Conservation (phyloP, 1,140 invertebrate species). For the Lepidurus arcticus region DNA sequence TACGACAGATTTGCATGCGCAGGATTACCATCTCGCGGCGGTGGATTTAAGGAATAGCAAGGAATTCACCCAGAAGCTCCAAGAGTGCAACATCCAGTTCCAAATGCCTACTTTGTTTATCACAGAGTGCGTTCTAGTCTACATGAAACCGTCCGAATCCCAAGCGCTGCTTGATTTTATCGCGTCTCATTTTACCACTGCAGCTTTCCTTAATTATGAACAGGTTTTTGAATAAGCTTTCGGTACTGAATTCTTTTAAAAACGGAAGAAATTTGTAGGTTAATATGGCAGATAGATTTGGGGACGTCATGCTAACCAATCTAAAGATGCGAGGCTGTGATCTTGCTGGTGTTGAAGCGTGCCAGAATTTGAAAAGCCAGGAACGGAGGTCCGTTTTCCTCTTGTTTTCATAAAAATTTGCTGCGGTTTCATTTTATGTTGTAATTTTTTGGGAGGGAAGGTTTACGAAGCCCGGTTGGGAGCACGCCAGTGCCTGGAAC, state of each 20-base stretch:
- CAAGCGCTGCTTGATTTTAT: conserved; percentile 69
- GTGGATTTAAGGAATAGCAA: conserved; percentile 75
- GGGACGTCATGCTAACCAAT: conserved; percentile 91
- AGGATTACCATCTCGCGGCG: conserved; percentile 84
- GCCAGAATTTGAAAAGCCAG: conserved; percentile 70
- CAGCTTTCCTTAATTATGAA: conserved; percentile 88
- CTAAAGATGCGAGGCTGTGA: conserved; percentile 75
- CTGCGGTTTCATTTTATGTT: neutral
- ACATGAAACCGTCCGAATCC: conserved; percentile 73
- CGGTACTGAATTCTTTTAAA: neutral
- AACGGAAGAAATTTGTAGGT: conserved; percentile 50
- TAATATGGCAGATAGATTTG: conserved; percentile 90
- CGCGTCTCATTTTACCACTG: conserved; percentile 64
- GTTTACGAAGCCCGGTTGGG: conserved; percentile 68
- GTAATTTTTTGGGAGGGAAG: conserved; percentile 44
- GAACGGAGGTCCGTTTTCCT: conserved; percentile 55
- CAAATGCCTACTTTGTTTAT: conserved; percentile 81
- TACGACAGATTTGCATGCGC: conserved; percentile 79
- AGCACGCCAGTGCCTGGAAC: conserved; percentile 72
- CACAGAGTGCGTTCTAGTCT: conserved; percentile 94
- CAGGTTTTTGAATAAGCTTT: conserved; percentile 52
- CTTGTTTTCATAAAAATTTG: neutral
- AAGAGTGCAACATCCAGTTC: conserved; percentile 65
- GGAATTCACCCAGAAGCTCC: conserved; percentile 70
- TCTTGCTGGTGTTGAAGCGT: conserved; percentile 73